Percentiles rank a stretch among this genome's conserved stretches.
These are phyloP conservation scores for Enteromius viviparus DNA, from an alignment of 2,797 vertebrate species.

Conservation along the genomic window DNA sequence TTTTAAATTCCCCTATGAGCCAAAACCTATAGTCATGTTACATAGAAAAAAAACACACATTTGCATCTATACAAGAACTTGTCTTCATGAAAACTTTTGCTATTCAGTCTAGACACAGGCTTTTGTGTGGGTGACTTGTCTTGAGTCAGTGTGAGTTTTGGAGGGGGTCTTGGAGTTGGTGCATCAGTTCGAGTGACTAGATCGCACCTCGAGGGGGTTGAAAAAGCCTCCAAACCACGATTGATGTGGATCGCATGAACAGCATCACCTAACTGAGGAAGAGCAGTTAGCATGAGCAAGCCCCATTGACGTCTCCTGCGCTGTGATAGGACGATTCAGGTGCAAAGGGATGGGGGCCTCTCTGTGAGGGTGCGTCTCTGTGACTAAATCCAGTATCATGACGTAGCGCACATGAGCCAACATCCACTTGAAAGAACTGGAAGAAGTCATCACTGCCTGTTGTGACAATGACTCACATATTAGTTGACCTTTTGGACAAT, in stretches of 20 bases:
- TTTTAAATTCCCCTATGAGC: too few species aligned
- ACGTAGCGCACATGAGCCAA: constrained; percentile 39
- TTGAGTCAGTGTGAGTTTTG: constrained; percentile 42
- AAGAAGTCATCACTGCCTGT: constrained; percentile 20
- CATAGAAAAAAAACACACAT: background rate
- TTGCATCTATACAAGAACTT: constrained; percentile 1
- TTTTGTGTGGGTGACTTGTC: constrained; percentile 14
- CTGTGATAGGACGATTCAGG: background rate
- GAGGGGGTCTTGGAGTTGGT: constrained; percentile 3
- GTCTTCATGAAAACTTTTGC: constrained; percentile 6
- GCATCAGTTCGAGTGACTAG: constrained; percentile 38
- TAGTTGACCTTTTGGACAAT: constrained; percentile 11
- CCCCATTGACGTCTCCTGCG: constrained; percentile 36
- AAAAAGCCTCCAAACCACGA: constrained; percentile 27
- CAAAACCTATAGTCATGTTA: too few species aligned
- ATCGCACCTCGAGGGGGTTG: constrained; percentile 51
- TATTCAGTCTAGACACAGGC: background rate
- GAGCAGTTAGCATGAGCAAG: constrained; percentile 48
- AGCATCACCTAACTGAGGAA: constrained; percentile 24
- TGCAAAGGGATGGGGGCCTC: constrained; percentile 10
- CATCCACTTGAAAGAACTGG: constrained; percentile 20
- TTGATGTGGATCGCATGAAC: constrained; percentile 14
- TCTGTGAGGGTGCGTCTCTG: background rate
- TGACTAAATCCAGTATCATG: constrained; percentile 45
- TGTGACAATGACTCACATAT: constrained; percentile 31